Conservation (phyloP, 2,113 vertebrate species). For the Zeus faber region DNA sequence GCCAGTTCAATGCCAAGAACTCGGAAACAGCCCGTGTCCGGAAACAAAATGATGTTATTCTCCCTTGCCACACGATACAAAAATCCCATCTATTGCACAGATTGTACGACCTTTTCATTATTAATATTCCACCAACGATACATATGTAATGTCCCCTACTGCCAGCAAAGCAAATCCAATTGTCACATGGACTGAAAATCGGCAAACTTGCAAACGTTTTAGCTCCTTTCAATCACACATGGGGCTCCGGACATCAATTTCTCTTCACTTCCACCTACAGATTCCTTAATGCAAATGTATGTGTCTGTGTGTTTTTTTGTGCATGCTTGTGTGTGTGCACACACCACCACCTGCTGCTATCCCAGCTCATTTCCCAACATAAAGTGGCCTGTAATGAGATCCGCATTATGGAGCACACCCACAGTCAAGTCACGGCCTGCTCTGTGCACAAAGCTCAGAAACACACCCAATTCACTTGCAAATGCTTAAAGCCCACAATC, state of each 20-base stretch:
- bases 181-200: neutral
- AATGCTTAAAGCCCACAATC: too few relatives aligned
- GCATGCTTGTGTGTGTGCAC: conserved; percentile 2
- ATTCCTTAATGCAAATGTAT: neutral
- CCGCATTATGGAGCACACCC: conserved; percentile 26
- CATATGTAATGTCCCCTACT: neutral
- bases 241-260: neutral
- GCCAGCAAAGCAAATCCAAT: neutral
- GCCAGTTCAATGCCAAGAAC: too few relatives aligned
- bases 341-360: conserved; percentile 31
- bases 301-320: neutral
- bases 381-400: conserved; percentile 43
- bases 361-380: conserved; percentile 41
- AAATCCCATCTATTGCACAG: neutral
- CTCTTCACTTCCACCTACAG: neutral
- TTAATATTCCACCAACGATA: neutral
- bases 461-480: too few relatives aligned
- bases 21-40: too few relatives aligned
- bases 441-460: too few relatives aligned
- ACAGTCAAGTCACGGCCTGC: conserved; percentile 21
- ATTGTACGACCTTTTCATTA: neutral
- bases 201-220: neutral
- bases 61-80: too few relatives aligned
- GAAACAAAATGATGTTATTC: too few relatives aligned
- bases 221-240: neutral